These are phyloP conservation scores for Nymphalis io DNA, from an alignment of 1,140 invertebrate genomes.

Conservation along the genomic window DNA sequence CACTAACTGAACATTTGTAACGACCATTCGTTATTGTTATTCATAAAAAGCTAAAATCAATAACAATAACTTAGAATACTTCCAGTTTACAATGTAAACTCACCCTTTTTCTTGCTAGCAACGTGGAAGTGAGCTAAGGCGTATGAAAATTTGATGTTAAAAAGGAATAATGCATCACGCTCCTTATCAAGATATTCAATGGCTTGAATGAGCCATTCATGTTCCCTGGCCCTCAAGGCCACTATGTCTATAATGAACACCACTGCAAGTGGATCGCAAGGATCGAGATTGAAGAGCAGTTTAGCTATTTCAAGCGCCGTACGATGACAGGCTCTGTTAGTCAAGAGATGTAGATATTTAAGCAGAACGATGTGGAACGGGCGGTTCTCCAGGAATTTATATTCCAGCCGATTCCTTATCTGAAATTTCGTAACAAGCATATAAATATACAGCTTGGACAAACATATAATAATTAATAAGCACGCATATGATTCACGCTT, in stretches of 20 bases:
- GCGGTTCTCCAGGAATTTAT: conserved; percentile 91
- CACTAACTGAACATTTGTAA: no score
- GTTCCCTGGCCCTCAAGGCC: conserved; percentile 90
- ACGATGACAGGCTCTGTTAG: conserved; percentile 89
- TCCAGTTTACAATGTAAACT: conserved; percentile 25
- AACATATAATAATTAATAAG: no score
- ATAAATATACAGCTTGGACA: no score
- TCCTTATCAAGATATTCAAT: conserved; percentile 84
- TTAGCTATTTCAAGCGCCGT: conserved; percentile 92
- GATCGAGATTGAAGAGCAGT: conserved; percentile 89
- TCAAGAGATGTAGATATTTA: conserved; percentile 91
- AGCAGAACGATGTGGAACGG: conserved; percentile 92
- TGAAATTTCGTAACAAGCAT: no score
- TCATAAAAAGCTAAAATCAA: no score
- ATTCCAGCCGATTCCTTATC: conserved; percentile 84
- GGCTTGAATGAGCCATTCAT: conserved; percentile 90
- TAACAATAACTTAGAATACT: no score
- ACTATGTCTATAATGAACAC: conserved; percentile 93
- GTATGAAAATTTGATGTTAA: conserved; percentile 93
- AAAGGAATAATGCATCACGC: conserved; percentile 89
- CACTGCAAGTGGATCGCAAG: conserved; percentile 91
- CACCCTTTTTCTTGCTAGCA: conserved; percentile 68
- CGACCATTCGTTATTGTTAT: no score
- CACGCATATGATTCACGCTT: conserved; percentile 20
- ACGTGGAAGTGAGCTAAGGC: conserved; percentile 87